Evolutionary conservation across 2,888 invertebrate genomes (phyloP).

Genomic region (Lasioglossum calceatum): DNA sequence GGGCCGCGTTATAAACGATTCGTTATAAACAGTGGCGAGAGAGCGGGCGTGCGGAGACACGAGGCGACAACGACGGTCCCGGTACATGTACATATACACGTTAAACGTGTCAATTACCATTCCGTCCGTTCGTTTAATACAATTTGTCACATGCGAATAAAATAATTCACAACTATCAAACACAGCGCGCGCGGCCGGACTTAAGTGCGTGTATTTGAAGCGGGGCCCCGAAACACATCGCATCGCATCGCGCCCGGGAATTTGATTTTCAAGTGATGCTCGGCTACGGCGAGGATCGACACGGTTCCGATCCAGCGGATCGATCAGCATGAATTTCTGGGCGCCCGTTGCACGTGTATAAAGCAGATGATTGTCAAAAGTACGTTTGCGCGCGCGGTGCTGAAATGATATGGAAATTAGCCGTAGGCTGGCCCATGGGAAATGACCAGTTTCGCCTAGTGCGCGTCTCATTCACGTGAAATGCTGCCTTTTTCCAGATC

Average conservation of each 20-base stretch:
- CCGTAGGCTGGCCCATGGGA: slow-evolving; percentile 70
- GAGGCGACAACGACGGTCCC: slow-evolving; percentile 6
- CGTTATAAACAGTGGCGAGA: slow-evolving; percentile 42
- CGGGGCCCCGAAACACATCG: slow-evolving; percentile 21
- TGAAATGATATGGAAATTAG: slow-evolving; percentile 71
- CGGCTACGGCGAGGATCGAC: slow-evolving; percentile 19
- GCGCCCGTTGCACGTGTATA: slow-evolving; percentile 26
- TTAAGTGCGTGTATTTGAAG: slow-evolving; percentile 55
- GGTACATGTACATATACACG: neutral
- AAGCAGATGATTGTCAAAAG: slow-evolving; percentile 58
- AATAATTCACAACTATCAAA: slow-evolving; percentile 59
- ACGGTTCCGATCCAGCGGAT: slow-evolving; percentile 32
- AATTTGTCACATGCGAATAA: slow-evolving; percentile 55
- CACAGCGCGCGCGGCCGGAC: slow-evolving; percentile 36
- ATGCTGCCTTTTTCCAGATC: neutral
- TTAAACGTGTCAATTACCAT: slow-evolving; percentile 57
- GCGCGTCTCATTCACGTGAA: neutral
- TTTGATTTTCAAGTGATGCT: slow-evolving; percentile 61
- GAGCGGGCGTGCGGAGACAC: neutral
- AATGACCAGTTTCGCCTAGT: slow-evolving; percentile 45
- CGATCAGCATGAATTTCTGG: slow-evolving; percentile 50
- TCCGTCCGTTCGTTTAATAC: slow-evolving; percentile 52
- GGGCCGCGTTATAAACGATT: slow-evolving; percentile 31
- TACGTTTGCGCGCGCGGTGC: slow-evolving; percentile 48
- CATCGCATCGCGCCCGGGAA: slow-evolving; percentile 29